A percentile compares a stretch with the other conserved stretches of the same genome.
These are phyloP conservation scores for Bombycilla garrulus DNA, from an alignment of 2,113 vertebrate species.

Conservation along the genomic window DNA sequence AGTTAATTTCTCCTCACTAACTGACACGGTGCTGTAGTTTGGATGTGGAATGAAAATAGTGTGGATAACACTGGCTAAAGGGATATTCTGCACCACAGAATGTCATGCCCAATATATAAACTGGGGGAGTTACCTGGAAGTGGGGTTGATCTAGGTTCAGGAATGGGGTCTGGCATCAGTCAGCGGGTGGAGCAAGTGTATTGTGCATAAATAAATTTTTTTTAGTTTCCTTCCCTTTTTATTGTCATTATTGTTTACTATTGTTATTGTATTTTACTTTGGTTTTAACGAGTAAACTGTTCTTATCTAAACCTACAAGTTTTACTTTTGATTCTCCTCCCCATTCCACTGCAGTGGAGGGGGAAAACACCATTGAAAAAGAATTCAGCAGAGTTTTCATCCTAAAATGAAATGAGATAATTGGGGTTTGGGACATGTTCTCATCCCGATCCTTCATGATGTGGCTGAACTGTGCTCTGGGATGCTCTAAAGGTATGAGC, in stretches of 20 bases:
- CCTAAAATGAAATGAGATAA: neutral
- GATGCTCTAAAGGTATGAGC: neutral
- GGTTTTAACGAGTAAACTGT: neutral
- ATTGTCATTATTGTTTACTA: neutral
- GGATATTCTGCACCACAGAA: neutral
- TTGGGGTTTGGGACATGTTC: neutral
- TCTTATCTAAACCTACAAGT: neutral
- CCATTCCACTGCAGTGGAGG: fast-evolving
- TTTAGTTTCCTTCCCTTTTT: neutral
- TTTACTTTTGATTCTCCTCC: neutral
- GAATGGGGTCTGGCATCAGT: neutral
- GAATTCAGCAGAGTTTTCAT: neutral
- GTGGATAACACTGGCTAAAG: neutral
- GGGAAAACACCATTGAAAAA: neutral
- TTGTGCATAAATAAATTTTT: neutral
- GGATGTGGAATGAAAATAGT: neutral
- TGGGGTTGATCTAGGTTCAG: neutral
- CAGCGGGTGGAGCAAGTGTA: neutral
- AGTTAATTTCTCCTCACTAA: neutral
- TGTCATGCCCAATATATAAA: neutral
- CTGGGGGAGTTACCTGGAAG: neutral
- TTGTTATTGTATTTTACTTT: neutral
- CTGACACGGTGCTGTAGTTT: neutral
- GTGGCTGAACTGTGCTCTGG: neutral
- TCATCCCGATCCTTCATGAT: neutral